phyloP scores from a whole-genome alignment of 2,797 vertebrate genomes.

The Stomatorhinus walkeri region DNA sequence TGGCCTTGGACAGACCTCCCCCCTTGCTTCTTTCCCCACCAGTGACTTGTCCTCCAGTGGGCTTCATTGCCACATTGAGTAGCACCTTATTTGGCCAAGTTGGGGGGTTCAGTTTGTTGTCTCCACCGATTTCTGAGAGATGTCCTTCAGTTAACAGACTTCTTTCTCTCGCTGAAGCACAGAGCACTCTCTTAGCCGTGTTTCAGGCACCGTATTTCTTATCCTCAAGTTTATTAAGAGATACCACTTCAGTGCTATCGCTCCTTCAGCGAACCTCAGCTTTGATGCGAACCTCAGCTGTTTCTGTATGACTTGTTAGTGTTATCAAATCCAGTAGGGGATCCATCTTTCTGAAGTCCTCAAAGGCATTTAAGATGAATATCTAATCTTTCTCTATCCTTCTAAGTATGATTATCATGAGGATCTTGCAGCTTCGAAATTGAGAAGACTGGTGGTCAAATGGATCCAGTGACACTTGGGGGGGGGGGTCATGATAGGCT shows the following conservation, averaged over 20 bases:
- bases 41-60: neutral
- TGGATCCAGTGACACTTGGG: neutral
- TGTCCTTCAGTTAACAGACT: neutral
- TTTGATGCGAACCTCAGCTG: neutral
- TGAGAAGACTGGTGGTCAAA: neutral
- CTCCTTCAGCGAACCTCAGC: neutral
- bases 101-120: neutral
- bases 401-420: neutral
- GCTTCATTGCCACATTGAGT: neutral
- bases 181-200: neutral
- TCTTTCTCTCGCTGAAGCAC: neutral
- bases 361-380: neutral
- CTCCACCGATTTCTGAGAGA: neutral
- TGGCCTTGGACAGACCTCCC: neutral
- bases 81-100: neutral
- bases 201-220: neutral
- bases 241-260: neutral
- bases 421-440: neutral
- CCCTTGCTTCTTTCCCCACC: neutral
- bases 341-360: neutral
- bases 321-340: neutral
- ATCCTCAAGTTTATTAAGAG: neutral
- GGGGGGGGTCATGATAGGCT: neutral
- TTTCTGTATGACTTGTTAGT: neutral
- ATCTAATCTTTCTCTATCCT: neutral